Evolutionary conservation across 2,888 invertebrate genomes (phyloP).

Genomic region (Ormyrus thymus): DNA sequence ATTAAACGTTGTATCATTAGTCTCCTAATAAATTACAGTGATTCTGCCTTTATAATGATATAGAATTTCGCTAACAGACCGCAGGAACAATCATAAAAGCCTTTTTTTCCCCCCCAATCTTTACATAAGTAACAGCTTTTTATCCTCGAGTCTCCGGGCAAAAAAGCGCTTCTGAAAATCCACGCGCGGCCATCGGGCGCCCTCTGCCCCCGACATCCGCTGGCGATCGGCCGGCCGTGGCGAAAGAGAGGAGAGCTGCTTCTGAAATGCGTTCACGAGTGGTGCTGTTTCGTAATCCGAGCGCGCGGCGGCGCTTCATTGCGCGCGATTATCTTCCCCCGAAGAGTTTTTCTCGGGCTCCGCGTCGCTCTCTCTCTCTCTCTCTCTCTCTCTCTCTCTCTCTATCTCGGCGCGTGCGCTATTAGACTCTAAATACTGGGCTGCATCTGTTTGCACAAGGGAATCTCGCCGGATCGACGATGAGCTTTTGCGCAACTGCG

Average conservation of each 20-base stretch:
- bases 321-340: constrained; percentile 37
- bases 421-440: constrained; percentile 37
- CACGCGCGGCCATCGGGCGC: neutral
- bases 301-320: constrained; percentile 39
- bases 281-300: constrained; percentile 34
- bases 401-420: neutral
- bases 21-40: neutral
- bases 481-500: neutral
- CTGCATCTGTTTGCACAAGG: constrained; percentile 51
- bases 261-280: neutral
- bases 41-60: neutral
- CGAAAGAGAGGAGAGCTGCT: constrained; percentile 6
- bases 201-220: constrained; percentile 8
- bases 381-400: constrained; percentile 34
- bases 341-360: neutral
- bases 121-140: neutral
- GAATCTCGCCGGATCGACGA: constrained; percentile 1
- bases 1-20: constrained; percentile 9
- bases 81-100: neutral
- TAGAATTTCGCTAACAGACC: neutral
- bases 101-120: neutral
- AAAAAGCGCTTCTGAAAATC: constrained; percentile 8
- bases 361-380: constrained; percentile 25
- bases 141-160: neutral
- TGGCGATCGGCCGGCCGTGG: neutral